Base-by-base conservation (phyloP, 2,113 vertebrate genomes). In the Oxyura jamaicensis region DNA sequence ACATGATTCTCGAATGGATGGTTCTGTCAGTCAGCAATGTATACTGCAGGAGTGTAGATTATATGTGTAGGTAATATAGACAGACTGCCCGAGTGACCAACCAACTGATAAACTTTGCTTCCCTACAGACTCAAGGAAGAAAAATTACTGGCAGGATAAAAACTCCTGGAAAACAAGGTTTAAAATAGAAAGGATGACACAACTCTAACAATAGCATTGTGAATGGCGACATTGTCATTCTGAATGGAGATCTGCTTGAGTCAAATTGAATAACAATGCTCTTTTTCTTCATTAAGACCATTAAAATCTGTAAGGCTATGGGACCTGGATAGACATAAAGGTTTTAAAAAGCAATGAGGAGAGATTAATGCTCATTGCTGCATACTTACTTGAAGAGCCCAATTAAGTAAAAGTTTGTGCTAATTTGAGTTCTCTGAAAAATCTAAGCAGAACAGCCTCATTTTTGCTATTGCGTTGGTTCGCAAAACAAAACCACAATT, bases 281-380 rank as follows among this genome's bases (percentile, higher is more conserved):
- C 69, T 78, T 86, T 96, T 97, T 86, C 83, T 81, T 97, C 83
- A 91, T 96, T 96, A 90, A 88, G 94, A 46, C 44, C 55, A 95
- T 94, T 95, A 90, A 48, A 94, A 76, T 90, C 73, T 95, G n/a
- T 92, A 93, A 91, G 62, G 29, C 71, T 95, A 69, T 85, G 73
- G 62, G 55, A 94, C 78, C 91, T 96, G 77, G 81, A 78, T 46
- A 94, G 85, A 76, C 58, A 92, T 39, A 78, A 60, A 91, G 69
- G 55, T 93, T 96, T 96, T 88, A 87, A 94, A 97, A 95, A 78
- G 69, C 75, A 94, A 46, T 84, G 93, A 95, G 60, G 73, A 88
- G 83, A 95, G 62, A 91, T 77, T 86, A 87, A 86, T 88, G 79
- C 68, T 90, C 66, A 81, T 82, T 90, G 53, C 69, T 88, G 74